These are phyloP conservation scores for Scopus umbretta DNA, from an alignment of 2,113 vertebrate species.

Conservation along the genomic window DNA sequence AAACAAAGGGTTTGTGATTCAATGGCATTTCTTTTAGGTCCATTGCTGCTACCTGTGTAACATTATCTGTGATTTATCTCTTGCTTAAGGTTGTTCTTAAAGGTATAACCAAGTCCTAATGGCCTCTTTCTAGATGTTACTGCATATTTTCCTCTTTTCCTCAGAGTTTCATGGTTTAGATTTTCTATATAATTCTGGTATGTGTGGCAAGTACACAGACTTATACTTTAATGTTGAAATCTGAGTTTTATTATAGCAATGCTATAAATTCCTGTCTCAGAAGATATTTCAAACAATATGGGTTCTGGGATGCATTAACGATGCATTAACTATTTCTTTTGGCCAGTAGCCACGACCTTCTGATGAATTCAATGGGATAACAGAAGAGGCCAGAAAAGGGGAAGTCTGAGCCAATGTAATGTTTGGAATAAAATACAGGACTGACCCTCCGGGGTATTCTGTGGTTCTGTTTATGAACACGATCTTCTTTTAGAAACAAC, in stretches of 20 bases:
- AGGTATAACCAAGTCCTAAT: neutral
- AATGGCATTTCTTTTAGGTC: neutral
- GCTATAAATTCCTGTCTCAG: conserved; percentile 22
- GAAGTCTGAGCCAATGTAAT: neutral
- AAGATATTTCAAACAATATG: conserved; percentile 22
- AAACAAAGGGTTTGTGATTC: neutral
- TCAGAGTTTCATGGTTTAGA: neutral
- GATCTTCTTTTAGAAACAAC: neutral
- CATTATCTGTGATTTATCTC: neutral
- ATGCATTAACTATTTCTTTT: conserved; percentile 16
- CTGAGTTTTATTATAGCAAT: conserved; percentile 17
- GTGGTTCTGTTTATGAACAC: neutral
- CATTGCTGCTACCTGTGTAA: neutral
- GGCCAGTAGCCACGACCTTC: neutral
- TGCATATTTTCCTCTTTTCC: neutral
- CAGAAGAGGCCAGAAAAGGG: neutral
- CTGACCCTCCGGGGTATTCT: neutral
- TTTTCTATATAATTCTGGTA: neutral
- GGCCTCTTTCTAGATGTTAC: neutral
- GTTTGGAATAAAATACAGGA: neutral
- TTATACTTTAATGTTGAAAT: neutral
- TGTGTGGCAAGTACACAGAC: neutral
- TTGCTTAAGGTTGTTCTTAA: neutral
- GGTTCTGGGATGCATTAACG: conserved; percentile 12
- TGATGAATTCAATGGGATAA: neutral